These are phyloP conservation scores for Chrysolina oricalcia DNA, from an alignment of 2,888 invertebrate genomes.

Conservation along the genomic window DNA sequence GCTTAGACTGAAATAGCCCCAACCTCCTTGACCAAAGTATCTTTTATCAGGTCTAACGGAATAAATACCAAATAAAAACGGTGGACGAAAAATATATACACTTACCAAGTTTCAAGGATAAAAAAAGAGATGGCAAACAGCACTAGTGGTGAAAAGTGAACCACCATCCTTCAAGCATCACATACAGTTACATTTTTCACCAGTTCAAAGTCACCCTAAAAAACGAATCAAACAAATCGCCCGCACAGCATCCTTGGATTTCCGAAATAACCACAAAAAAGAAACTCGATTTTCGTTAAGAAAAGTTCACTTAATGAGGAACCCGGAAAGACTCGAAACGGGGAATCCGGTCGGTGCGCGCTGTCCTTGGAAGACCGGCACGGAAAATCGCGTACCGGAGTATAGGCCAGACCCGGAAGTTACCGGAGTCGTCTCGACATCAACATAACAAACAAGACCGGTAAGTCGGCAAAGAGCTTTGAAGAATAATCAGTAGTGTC, in stretches of 20 bases:
- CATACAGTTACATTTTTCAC: constrained; percentile 43
- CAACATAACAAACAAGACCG: constrained; percentile 61
- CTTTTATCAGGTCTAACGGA: too few species aligned
- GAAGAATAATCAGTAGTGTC: constrained; percentile 65
- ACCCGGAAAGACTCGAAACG: constrained; percentile 21
- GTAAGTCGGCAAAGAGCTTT: constrained; percentile 61
- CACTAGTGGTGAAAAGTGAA: constrained; percentile 46
- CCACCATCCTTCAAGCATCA: constrained; percentile 56
- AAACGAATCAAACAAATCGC: constrained; percentile 14
- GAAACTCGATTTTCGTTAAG: neutral
- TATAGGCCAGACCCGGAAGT: constrained; percentile 61
- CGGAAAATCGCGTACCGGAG: constrained; percentile 41
- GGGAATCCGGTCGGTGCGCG: neutral
- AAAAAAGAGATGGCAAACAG: constrained; percentile 50
- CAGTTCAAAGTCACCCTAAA: constrained; percentile 33
- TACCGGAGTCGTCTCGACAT: constrained; percentile 54
- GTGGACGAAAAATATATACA: constrained; percentile 18
- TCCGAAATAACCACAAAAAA: neutral
- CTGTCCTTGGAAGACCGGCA: constrained; percentile 22
- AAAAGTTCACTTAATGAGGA: constrained; percentile 16
- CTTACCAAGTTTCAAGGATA: constrained; percentile 55
- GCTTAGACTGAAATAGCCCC: too few species aligned
- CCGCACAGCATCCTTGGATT: neutral
- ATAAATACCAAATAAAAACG: too few species aligned
- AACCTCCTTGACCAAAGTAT: too few species aligned